A percentile compares a stretch with the other conserved stretches of the same genome.
phyloP scores from a whole-genome alignment of 2,113 vertebrate species.

The Australoheros scitulus region DNA sequence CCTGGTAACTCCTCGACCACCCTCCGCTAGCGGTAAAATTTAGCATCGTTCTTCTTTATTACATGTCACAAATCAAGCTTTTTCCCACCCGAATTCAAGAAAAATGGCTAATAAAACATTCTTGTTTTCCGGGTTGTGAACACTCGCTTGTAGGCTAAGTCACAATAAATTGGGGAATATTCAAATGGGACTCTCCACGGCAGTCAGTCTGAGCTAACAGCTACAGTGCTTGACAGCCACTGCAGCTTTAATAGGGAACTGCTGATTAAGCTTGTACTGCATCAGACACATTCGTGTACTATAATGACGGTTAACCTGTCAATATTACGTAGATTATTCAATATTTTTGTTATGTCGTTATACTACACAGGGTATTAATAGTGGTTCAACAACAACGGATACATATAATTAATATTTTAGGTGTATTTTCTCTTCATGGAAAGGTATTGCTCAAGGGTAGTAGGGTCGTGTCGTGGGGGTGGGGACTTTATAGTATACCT shows the following conservation, averaged over 20 bases:
- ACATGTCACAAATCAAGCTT: not conserved
- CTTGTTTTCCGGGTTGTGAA: accelerated
- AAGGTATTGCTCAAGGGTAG: not conserved
- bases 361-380: not conserved
- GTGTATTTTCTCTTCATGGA: not conserved
- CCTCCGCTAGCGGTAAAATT: not conserved
- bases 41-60: not conserved
- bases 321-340: not conserved
- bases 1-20: accelerated
- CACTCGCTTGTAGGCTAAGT: not conserved
- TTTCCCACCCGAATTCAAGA: not conserved
- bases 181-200: not conserved
- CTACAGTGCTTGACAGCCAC: not conserved
- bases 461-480: too few species aligned
- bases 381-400: not conserved
- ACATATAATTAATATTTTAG: not conserved
- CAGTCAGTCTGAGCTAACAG: not conserved
- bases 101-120: not conserved
- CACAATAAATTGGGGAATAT: not conserved
- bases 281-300: not conserved
- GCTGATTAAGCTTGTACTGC: not conserved
- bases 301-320: not conserved
- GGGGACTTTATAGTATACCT: not conserved
- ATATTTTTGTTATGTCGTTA: not conserved
- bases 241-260: not conserved